These are phyloP conservation scores for Stenotaenia linearis DNA, from an alignment of 2,888 invertebrate genomes.

Conservation along the genomic window DNA sequence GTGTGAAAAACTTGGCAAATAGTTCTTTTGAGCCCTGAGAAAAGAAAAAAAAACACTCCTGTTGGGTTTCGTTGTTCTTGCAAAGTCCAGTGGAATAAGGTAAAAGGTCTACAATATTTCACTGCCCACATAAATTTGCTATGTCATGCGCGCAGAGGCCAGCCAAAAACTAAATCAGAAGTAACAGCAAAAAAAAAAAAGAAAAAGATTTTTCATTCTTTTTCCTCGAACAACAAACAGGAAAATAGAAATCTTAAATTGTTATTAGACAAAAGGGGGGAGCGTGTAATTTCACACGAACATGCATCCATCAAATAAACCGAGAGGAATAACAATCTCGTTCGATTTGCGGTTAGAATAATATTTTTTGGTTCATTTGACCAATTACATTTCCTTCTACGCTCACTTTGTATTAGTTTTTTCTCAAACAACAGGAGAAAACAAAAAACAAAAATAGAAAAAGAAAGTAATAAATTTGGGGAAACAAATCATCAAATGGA, in stretches of 20 bases:
- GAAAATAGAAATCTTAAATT: slow-evolving; percentile 4
- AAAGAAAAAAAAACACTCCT: not conserved
- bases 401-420: not conserved
- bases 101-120: slow-evolving; percentile 20
- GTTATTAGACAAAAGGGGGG: not conserved
- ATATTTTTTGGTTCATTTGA: not conserved
- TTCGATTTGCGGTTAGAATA: not conserved
- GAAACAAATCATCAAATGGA: slow-evolving; percentile 10
- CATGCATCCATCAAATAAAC: not conserved
- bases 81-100: slow-evolving; percentile 1
- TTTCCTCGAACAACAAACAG: not conserved
- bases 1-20: slow-evolving; percentile 26
- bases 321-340: not conserved
- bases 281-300: not conserved
- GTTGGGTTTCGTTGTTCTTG: slow-evolving; percentile 15
- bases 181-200: not conserved
- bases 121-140: slow-evolving; percentile 6
- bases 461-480: not conserved
- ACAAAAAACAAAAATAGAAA: not conserved
- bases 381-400: not conserved
- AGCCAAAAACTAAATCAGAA: not conserved
- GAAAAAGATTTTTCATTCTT: not conserved
- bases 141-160: slow-evolving; percentile 1
- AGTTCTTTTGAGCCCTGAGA: not conserved
- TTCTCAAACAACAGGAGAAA: not conserved